Evolutionary conservation across 35 echinoderm and acorn worm species (phyloP).

Genomic region (Stichopus chloronotus): DNA sequence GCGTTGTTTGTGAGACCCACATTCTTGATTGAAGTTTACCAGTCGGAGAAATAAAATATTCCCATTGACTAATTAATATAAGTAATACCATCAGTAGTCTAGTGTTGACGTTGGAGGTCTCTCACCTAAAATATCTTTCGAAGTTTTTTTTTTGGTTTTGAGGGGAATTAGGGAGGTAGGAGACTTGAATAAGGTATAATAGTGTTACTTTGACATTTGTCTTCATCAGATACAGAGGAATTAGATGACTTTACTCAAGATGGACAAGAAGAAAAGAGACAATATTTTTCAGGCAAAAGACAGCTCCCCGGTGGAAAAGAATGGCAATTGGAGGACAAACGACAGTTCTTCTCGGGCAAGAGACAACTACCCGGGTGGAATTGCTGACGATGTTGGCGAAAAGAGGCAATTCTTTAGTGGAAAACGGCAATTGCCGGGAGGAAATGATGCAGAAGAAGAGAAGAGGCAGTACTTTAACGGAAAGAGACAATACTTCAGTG

Average conservation of each 20-base stretch:
- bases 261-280: slow-evolving; percentile 44
- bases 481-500: slow-evolving; percentile 42
- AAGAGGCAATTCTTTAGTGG: slow-evolving; percentile 40
- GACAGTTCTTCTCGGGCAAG: not conserved
- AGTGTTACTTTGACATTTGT: not conserved
- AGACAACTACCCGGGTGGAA: slow-evolving; percentile 29
- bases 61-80: no score
- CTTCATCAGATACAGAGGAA: not conserved
- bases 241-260: slow-evolving; percentile 10
- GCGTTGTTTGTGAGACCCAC: no score
- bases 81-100: no score
- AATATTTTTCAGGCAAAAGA: slow-evolving; percentile 44
- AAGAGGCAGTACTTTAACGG: slow-evolving; percentile 40
- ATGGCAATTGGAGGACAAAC: not conserved
- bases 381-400: not conserved
- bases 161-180: no score
- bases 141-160: no score
- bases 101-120: no score
- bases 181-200: no score
- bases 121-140: no score
- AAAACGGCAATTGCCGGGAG: slow-evolving; percentile 41
- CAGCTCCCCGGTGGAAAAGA: slow-evolving; percentile 44
- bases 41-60: no score
- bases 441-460: slow-evolving; percentile 3
- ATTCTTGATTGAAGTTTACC: no score